phyloP scores from a whole-genome alignment of 1,140 invertebrate genomes.

The Schlechtendalia chinensis region DNA sequence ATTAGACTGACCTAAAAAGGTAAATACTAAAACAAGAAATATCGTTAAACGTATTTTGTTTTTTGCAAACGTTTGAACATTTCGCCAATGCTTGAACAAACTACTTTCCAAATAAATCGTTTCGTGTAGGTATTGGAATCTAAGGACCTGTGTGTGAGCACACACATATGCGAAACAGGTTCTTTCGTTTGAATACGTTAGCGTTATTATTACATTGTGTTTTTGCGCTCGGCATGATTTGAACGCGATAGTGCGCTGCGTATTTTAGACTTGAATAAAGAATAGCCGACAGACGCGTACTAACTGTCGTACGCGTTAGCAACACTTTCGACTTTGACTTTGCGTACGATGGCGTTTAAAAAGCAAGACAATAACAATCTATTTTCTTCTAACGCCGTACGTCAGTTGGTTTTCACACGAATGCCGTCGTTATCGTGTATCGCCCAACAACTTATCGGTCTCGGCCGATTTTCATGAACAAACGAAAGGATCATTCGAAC shows the following conservation, averaged over 20 bases:
- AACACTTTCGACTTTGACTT: too few species aligned
- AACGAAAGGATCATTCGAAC: too few species aligned
- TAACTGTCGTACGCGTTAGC: too few species aligned
- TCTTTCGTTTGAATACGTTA: neutral
- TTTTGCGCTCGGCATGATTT: neutral
- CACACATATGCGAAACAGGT: neutral
- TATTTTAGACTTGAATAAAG: neutral
- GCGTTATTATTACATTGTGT: neutral
- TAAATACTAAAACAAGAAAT: neutral
- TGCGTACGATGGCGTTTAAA: too few species aligned
- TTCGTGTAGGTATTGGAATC: neutral
- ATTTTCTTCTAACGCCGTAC: too few species aligned
- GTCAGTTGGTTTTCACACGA: too few species aligned
- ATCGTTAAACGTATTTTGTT: neutral
- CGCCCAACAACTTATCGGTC: too few species aligned
- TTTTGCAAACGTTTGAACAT: neutral
- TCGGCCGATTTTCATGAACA: too few species aligned
- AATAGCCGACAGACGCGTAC: too few species aligned
- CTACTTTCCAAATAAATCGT: conserved; percentile 6
- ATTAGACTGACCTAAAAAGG: too few species aligned
- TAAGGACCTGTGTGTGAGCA: neutral
- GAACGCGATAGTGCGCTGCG: neutral
- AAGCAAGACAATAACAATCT: too few species aligned
- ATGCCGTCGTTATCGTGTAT: too few species aligned
- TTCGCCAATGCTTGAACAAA: neutral